Base-by-base conservation (phyloP, 2,888 invertebrate genomes). In the Pocota personata region DNA sequence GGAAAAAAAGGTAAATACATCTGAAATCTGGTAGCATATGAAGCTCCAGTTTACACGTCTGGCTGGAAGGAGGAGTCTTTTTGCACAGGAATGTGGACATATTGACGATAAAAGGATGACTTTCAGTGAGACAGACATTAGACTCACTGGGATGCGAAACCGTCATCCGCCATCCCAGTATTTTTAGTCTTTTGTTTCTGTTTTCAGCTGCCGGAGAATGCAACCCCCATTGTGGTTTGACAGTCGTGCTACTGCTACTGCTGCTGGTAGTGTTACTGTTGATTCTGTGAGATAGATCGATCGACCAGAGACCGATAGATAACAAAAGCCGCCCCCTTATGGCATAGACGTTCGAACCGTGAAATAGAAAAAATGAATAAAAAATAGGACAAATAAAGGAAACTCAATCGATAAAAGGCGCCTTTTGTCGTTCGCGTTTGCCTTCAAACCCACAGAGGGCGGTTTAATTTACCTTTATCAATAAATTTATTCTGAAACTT, bases 391-490 rank as follows among this genome's bases (percentile, higher is more conserved):
- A 32, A 40, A 40, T 32, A 50, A 66, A 19, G 37, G 10, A 57
- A 67, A 60, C 43, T 48, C 60, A 78, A 80, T 80, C 73, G 73
- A 73, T 80, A 73, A 73, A 73, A 48, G 50, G 48, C 73, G 73
- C 73, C 73, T 58, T 76, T 66, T 80, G 75, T 76, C 57, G 55
- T 52, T 58, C 57, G 58, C 43, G 66, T 66, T 82, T 37, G 58
- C 62, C 40, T 84, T 62, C 75, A 19, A 69, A 43, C 50, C 76
- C 77, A 55, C 71, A 72, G 77, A 77, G 67, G 77, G 82, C 72
- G 86, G 71, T 86, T 86, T 82, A 86, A 86, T 86, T 86, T 82
- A 82, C 86, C 86, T 82, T 86, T 72, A 82, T 82, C 86, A 86
- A 86, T 86, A 82, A 86, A 86, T 86, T 86, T 86, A 86, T 86